Conservation (phyloP, 2,797 vertebrate species). For the Adrianichthys oophorus region DNA sequence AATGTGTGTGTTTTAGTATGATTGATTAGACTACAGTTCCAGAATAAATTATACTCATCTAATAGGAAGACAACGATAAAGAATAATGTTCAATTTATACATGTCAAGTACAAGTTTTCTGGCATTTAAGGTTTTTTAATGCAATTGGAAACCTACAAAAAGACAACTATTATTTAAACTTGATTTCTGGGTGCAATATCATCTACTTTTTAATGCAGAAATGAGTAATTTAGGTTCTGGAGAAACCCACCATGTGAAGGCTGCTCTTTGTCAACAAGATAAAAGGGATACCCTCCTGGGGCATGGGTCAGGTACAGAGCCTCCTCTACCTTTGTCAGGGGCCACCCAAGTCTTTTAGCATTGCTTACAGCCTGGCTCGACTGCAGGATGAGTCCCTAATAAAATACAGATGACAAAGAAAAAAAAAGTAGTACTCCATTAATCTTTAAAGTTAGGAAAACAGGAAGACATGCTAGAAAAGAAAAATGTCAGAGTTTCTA, state of each 20-base stretch:
- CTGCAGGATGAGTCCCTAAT: slow-evolving; percentile 88
- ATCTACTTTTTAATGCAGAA: background rate
- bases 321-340: slow-evolving; percentile 80
- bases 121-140: too few relatives aligned
- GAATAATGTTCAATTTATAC: too few relatives aligned
- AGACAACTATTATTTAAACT: too few relatives aligned
- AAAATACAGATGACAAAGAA: background rate
- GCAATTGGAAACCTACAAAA: too few relatives aligned
- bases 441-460: too few relatives aligned
- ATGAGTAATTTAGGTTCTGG: background rate
- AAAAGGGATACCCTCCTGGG: slow-evolving; percentile 94
- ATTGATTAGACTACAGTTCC: too few relatives aligned
- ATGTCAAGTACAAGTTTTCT: too few relatives aligned
- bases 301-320: slow-evolving; percentile 85
- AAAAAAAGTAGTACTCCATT: background rate
- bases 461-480: too few relatives aligned
- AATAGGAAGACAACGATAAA: too few relatives aligned
- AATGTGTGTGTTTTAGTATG: too few relatives aligned
- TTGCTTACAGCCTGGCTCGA: slow-evolving; percentile 90
- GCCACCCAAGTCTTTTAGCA: slow-evolving; percentile 87
- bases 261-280: slow-evolving; percentile 83
- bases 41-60: too few relatives aligned
- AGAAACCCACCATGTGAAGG: slow-evolving; percentile 77
- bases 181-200: background rate
- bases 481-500: too few relatives aligned